phyloP scores from a whole-genome alignment of 2,113 vertebrate genomes.

The Stegastes partitus region DNA sequence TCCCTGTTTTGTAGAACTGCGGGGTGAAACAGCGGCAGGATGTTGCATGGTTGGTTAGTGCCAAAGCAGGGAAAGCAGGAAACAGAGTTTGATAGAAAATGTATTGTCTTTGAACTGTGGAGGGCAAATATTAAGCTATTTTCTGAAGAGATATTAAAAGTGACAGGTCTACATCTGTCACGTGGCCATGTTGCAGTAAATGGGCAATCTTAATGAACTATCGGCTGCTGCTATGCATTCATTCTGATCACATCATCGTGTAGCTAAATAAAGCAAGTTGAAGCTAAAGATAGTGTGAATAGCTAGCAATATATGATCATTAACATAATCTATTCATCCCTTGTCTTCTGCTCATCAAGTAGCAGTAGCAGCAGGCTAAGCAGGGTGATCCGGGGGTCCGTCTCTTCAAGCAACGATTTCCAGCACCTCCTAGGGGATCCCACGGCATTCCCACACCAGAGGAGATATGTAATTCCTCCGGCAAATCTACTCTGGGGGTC shows the following conservation, averaged over 20 bases:
- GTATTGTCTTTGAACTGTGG: conserved; percentile 11
- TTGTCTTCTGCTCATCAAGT: too few species aligned
- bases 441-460: too few species aligned
- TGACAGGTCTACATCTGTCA: not conserved
- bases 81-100: not conserved
- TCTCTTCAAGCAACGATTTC: too few species aligned
- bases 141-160: not conserved
- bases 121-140: conserved; percentile 24
- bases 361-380: too few species aligned
- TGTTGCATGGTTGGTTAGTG: not conserved
- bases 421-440: too few species aligned
- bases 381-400: too few species aligned
- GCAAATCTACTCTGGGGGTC: too few species aligned
- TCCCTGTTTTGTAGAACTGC: conserved; percentile 1
- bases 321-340: too few species aligned
- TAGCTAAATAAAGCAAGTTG: not conserved
- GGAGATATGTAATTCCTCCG: too few species aligned
- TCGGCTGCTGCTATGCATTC: not conserved
- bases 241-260: not conserved
- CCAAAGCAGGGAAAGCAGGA: not conserved
- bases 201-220: too few species aligned
- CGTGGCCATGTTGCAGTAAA: not conserved
- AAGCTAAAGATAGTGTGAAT: not conserved
- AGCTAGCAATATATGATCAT: not conserved
- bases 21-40: conserved; percentile 11